Conservation (phyloP, 2,797 vertebrate species). For the Pachyuromys duprasi region DNA sequence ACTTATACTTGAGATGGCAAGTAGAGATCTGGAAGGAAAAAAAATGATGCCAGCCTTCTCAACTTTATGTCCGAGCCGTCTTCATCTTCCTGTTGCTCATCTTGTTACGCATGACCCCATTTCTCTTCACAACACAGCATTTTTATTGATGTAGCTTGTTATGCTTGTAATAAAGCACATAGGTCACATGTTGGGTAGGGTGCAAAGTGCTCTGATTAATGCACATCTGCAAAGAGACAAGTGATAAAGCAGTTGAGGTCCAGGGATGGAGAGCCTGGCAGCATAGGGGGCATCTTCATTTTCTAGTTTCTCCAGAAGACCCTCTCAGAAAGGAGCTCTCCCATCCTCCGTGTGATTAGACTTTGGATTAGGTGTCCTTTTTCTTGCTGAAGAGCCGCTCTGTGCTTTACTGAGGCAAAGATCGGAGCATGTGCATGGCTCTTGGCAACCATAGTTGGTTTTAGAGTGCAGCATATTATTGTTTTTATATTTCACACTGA, state of each 20-base stretch:
- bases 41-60: background rate
- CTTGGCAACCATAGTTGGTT: constrained; percentile 21
- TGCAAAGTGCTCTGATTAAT: constrained; percentile 70
- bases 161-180: constrained; percentile 55
- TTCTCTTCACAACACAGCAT: constrained; percentile 38
- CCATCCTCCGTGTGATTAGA: background rate
- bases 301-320: background rate
- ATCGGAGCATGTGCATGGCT: background rate
- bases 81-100: constrained; percentile 57
- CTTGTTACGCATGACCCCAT: constrained; percentile 45
- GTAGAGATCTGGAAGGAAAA: constrained; percentile 32
- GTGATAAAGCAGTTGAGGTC: constrained; percentile 43
- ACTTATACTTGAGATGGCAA: constrained; percentile 14
- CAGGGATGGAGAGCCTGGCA: background rate
- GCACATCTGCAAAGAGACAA: constrained; percentile 56
- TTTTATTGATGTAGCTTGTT: constrained; percentile 71
- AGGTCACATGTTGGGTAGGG: constrained; percentile 60
- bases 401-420: background rate
- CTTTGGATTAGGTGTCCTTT: background rate
- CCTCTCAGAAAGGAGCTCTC: background rate
- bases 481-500: constrained; percentile 52
- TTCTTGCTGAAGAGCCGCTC: constrained; percentile 9
- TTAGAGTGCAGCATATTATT: background rate
- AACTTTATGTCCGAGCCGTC: background rate
- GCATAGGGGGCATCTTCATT: background rate